phyloP scores from a whole-genome alignment of 2,888 invertebrate species.

The Heliconius aoede region DNA sequence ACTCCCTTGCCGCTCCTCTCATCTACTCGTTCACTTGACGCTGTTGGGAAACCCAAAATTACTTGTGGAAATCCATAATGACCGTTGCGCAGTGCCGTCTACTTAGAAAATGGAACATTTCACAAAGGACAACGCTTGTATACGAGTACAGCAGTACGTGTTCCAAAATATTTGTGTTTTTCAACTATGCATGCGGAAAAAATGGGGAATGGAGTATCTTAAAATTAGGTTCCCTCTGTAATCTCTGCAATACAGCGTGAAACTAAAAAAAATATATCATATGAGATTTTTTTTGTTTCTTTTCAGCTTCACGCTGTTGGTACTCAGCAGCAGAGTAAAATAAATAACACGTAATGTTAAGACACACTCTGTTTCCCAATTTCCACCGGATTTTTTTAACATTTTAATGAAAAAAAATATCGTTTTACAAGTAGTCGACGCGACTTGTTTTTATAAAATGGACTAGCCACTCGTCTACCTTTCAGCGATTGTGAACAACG shows the following conservation, averaged over 20 bases:
- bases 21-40: slow-evolving; percentile 40
- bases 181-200: background rate
- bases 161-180: slow-evolving; percentile 31
- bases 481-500: slow-evolving; percentile 53
- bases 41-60: slow-evolving; percentile 54
- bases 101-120: slow-evolving; percentile 61
- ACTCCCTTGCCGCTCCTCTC: slow-evolving; percentile 27
- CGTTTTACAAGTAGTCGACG: slow-evolving; percentile 10
- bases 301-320: too few relatives aligned
- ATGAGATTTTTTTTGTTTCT: too few relatives aligned
- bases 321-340: too few relatives aligned
- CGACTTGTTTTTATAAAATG: slow-evolving; percentile 25
- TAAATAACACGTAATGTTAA: too few relatives aligned
- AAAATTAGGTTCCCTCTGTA: too few relatives aligned
- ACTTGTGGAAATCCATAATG: slow-evolving; percentile 62
- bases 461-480: slow-evolving; percentile 44
- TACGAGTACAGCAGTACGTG: slow-evolving; percentile 27
- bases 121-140: slow-evolving; percentile 48
- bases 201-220: too few relatives aligned
- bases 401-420: background rate
- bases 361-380: too few relatives aligned
- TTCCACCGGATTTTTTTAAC: too few relatives aligned
- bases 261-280: too few relatives aligned
- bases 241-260: too few relatives aligned
- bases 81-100: slow-evolving; percentile 61